Percentiles rank a stretch among this genome's conserved stretches.
These are phyloP conservation scores for Nasalis larvatus DNA, from an alignment of 2,113 vertebrate species.

Conservation along the genomic window DNA sequence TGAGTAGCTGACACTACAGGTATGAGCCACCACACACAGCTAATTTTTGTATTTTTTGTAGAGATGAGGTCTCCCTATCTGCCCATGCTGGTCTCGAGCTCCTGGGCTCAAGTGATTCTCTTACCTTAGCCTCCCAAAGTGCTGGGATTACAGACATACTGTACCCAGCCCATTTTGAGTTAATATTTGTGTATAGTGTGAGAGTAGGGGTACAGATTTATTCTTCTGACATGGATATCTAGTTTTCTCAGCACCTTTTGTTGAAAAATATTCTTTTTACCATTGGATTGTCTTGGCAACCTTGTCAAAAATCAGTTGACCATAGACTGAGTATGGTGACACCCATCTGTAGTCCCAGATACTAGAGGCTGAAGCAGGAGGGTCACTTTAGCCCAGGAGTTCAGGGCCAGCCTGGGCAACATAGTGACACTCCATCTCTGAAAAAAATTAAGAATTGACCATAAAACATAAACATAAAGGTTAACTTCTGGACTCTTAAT, in stretches of 20 bases:
- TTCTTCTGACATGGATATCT: too few species aligned
- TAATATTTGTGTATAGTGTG: too few species aligned
- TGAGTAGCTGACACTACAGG: background rate
- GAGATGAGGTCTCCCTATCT: background rate
- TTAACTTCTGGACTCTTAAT: too few species aligned
- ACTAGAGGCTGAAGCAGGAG: background rate
- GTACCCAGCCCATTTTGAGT: too few species aligned
- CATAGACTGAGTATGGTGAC: background rate
- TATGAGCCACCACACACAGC: background rate
- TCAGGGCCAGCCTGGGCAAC: background rate
- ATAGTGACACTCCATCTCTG: background rate
- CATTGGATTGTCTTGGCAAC: conserved; percentile 25
- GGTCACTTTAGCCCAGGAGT: background rate
- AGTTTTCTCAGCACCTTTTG: background rate
- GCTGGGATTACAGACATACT: background rate
- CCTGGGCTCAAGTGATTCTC: background rate
- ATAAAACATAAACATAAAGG: too few species aligned
- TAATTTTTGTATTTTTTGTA: background rate
- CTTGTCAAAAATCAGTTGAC: background rate
- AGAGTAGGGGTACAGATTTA: too few species aligned
- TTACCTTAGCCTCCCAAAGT: background rate
- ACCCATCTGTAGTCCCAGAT: background rate
- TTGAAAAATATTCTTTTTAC: conserved; percentile 25
- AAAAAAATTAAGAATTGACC: background rate
- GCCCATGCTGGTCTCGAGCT: background rate